Evolutionary conservation across 1,140 invertebrate species (phyloP).

Genomic region (Drosophila nigrodunni): DNA sequence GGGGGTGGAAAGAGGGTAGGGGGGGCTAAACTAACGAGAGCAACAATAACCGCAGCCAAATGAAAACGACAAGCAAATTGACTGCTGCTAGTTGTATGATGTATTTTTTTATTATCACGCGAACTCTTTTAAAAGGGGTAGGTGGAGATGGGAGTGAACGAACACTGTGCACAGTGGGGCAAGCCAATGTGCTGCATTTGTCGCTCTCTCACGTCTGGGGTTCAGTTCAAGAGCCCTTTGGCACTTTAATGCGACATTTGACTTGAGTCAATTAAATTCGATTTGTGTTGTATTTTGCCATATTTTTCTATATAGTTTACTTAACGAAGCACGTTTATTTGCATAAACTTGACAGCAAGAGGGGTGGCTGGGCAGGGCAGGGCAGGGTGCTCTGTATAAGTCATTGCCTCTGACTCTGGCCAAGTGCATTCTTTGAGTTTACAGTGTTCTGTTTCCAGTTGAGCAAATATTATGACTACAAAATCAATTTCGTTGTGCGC

Average conservation of each 20-base stretch:
- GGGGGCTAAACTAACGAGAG: neutral
- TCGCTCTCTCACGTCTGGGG: constrained; percentile 12
- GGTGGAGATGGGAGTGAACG: neutral
- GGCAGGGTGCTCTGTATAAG: neutral
- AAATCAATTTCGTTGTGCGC: constrained; percentile 29
- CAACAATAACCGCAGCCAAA: constrained; percentile 58
- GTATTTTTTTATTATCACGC: constrained; percentile 49
- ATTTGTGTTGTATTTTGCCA: constrained; percentile 68
- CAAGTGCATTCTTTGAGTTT: constrained; percentile 25
- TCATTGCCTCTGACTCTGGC: constrained; percentile 8
- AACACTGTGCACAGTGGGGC: neutral
- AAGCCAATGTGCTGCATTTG: constrained; percentile 8
- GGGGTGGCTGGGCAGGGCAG: too few species aligned
- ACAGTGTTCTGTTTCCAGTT: constrained; percentile 21
- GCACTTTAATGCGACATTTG: constrained; percentile 66
- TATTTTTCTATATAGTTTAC: constrained; percentile 58
- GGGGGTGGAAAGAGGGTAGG: neutral
- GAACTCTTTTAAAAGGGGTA: constrained; percentile 55
- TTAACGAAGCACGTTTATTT: constrained; percentile 68
- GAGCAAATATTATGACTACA: constrained; percentile 28
- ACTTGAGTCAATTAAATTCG: constrained; percentile 78
- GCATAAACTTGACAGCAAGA: constrained; percentile 13
- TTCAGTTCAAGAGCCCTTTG: constrained; percentile 42
- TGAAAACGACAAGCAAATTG: constrained; percentile 73
- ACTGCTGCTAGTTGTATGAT: constrained; percentile 35